Percentiles rank a stretch among this genome's conserved stretches.
phyloP scores from a whole-genome alignment of 2,888 invertebrate genomes.

The Dryobota labecula region DNA sequence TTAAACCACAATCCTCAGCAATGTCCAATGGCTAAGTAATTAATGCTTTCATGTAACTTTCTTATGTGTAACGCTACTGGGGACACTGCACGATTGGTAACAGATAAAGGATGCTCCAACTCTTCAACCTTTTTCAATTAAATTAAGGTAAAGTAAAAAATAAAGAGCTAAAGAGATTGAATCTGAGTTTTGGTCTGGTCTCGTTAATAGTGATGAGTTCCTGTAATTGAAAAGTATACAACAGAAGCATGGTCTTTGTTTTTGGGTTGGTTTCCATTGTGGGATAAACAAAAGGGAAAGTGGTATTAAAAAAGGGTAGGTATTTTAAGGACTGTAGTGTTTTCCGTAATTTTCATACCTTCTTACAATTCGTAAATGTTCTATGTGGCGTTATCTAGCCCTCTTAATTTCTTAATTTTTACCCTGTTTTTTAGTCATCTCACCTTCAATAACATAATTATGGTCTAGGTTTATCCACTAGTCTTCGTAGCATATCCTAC shows the following conservation, averaged over 20 bases:
- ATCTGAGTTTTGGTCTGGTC: constrained; percentile 29
- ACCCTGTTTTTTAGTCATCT: background rate
- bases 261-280: constrained; percentile 6
- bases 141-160: constrained; percentile 57
- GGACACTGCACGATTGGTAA: constrained; percentile 71
- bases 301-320: background rate
- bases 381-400: background rate
- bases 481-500: background rate
- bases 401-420: background rate
- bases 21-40: constrained; percentile 83
- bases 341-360: background rate
- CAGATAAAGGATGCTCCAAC: constrained; percentile 64
- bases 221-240: constrained; percentile 31
- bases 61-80: constrained; percentile 73
- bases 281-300: background rate
- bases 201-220: constrained; percentile 38
- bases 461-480: background rate
- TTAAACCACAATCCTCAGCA: constrained; percentile 60
- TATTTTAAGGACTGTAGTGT: background rate
- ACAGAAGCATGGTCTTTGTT: constrained; percentile 14
- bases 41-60: constrained; percentile 83
- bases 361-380: background rate
- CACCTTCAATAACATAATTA: background rate
- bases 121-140: constrained; percentile 58
- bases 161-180: constrained; percentile 22